Percentiles rank a stretch among this genome's conserved stretches.
These are phyloP conservation scores for Frieseomelitta varia DNA, from an alignment of 1,140 invertebrate genomes.

Conservation along the genomic window DNA sequence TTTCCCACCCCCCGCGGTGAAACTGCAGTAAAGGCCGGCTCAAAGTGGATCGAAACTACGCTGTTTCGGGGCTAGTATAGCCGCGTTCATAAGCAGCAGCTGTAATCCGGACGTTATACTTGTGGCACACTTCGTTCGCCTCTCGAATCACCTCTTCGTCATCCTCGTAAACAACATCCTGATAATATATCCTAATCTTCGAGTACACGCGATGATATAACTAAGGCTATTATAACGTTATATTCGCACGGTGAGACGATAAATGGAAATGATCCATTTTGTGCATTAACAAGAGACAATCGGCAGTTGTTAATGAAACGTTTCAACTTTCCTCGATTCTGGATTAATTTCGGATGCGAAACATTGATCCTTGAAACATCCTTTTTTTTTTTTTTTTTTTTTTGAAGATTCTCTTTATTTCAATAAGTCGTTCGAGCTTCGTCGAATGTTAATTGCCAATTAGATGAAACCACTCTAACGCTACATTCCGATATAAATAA, in stretches of 20 bases:
- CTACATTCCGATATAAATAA: neutral
- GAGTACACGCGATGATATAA: neutral
- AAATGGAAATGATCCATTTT: neutral
- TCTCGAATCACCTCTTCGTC: neutral
- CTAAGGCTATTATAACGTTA: neutral
- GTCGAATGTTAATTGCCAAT: slow-evolving; percentile 13
- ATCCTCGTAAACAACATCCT: slow-evolving; percentile 7
- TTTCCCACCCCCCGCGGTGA: neutral
- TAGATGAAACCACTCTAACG: slow-evolving; percentile 1
- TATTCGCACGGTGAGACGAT: neutral
- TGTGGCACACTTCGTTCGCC: neutral
- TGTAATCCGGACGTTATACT: neutral
- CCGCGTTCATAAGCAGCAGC: neutral
- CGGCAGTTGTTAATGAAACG: neutral
- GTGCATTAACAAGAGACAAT: neutral
- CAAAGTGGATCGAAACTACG: slow-evolving; percentile 16
- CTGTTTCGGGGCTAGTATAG: neutral
- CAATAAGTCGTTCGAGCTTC: neutral
- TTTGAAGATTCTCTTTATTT: neutral
- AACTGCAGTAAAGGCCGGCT: neutral
- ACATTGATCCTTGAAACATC: too few relatives aligned
- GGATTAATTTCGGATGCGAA: too few relatives aligned
- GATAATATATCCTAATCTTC: neutral
- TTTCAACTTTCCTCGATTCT: neutral
- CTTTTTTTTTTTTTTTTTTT: too few relatives aligned